Conservation (phyloP, 2,113 vertebrate species). For the Dipodomys stephensi region DNA sequence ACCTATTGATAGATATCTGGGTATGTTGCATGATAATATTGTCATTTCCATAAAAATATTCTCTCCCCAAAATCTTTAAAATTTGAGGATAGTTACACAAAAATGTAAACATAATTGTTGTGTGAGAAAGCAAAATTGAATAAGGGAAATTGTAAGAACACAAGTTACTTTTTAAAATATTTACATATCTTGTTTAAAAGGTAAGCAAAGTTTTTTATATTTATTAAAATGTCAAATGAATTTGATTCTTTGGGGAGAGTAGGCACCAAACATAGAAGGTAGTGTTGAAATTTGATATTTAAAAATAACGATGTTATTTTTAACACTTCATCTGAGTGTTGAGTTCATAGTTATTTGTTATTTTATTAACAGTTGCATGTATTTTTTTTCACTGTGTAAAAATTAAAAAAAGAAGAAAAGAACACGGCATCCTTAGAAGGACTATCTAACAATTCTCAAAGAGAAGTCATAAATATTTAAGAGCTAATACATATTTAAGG, state of each 20-base stretch:
- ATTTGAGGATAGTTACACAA: neutral
- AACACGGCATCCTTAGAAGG: neutral
- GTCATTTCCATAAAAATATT: too few species aligned
- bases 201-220: neutral
- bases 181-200: neutral
- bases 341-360: neutral
- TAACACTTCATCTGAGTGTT: neutral
- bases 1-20: neutral
- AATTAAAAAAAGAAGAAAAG: slow-evolving; percentile 10
- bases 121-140: neutral
- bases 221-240: too few species aligned
- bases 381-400: neutral
- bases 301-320: neutral
- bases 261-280: neutral
- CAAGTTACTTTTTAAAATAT: neutral
- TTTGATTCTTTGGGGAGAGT: neutral
- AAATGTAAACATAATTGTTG: neutral
- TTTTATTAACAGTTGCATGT: neutral
- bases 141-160: neutral
- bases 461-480: slow-evolving; percentile 29
- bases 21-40: neutral
- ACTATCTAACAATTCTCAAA: slow-evolving; percentile 15
- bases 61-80: too few species aligned
- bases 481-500: slow-evolving; percentile 21
- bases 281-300: neutral